A percentile compares a stretch with the other conserved stretches of the same genome.
These are phyloP conservation scores for Boleophthalmus pectinirostris DNA, from an alignment of 2,113 vertebrate genomes.

Conservation along the genomic window DNA sequence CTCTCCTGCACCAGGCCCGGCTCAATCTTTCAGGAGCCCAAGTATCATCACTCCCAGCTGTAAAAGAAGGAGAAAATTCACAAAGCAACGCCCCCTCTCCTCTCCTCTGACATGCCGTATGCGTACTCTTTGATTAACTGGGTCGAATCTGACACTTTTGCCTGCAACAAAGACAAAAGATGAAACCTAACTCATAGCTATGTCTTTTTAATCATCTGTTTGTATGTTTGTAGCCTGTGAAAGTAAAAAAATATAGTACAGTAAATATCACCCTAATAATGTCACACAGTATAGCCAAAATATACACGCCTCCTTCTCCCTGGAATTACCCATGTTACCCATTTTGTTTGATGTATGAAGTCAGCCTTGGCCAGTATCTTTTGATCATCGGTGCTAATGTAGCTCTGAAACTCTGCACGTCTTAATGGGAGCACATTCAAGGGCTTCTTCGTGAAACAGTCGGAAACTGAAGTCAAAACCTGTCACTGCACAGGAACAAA, in stretches of 20 bases:
- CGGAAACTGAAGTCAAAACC: conserved; percentile 17
- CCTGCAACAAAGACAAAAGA: conserved; percentile 46
- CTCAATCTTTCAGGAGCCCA: conserved; percentile 32
- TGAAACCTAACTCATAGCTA: conserved; percentile 34
- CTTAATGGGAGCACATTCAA: conserved; percentile 26
- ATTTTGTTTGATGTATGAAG: conserved; percentile 53
- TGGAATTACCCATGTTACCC: conserved; percentile 26
- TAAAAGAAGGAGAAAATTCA: conserved; percentile 41
- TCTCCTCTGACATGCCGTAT: conserved; percentile 49
- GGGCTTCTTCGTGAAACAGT: background rate
- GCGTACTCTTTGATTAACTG: conserved; percentile 66
- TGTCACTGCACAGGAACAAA: conserved; percentile 13
- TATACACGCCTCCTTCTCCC: conserved; percentile 10
- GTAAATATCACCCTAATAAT: conserved; percentile 66
- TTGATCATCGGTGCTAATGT: conserved; percentile 56
- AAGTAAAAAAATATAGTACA: conserved; percentile 38
- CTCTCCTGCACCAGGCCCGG: conserved; percentile 29
- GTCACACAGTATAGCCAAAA: conserved; percentile 29
- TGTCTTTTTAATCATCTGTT: conserved; percentile 58
- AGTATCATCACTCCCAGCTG: conserved; percentile 48
- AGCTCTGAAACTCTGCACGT: conserved; percentile 15
- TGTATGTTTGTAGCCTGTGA: conserved; percentile 35
- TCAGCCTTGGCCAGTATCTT: conserved; percentile 43
- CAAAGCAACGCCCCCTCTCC: conserved; percentile 50
- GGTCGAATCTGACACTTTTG: conserved; percentile 51